Conservation (phyloP, 2,888 invertebrate species). For the Hipparchia sbordonii region DNA sequence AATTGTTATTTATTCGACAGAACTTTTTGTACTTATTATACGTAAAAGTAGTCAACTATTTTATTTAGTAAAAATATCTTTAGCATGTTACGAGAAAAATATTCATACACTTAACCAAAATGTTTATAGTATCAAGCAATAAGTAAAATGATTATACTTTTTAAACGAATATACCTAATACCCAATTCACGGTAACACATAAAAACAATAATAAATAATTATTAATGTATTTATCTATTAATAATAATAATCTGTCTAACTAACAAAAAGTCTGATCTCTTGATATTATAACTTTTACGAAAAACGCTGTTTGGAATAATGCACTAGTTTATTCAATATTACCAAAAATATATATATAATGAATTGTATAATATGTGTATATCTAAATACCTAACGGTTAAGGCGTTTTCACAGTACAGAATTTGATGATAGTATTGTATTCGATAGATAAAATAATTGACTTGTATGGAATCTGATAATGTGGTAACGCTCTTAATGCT, state of each 20-base stretch:
- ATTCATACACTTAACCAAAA: neutral
- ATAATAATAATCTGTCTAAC: neutral
- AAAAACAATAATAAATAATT: neutral
- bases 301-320: neutral
- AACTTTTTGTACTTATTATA: too few relatives aligned
- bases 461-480: neutral
- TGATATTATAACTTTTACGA: slow-evolving; percentile 5
- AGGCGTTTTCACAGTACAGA: neutral
- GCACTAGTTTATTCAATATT: neutral
- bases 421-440: neutral
- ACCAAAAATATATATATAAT: neutral
- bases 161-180: neutral
- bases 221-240: neutral
- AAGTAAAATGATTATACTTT: neutral
- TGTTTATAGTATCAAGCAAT: neutral
- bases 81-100: neutral
- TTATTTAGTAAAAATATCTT: too few relatives aligned
- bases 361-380: neutral
- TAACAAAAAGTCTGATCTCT: slow-evolving; percentile 15
- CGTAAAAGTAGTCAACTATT: too few relatives aligned
- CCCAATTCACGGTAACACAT: neutral
- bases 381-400: neutral
- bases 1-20: too few relatives aligned
- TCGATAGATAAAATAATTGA: neutral
- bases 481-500: neutral